Evolutionary conservation across 2,113 vertebrate species (phyloP).

Genomic region (Nycticorax nycticorax): DNA sequence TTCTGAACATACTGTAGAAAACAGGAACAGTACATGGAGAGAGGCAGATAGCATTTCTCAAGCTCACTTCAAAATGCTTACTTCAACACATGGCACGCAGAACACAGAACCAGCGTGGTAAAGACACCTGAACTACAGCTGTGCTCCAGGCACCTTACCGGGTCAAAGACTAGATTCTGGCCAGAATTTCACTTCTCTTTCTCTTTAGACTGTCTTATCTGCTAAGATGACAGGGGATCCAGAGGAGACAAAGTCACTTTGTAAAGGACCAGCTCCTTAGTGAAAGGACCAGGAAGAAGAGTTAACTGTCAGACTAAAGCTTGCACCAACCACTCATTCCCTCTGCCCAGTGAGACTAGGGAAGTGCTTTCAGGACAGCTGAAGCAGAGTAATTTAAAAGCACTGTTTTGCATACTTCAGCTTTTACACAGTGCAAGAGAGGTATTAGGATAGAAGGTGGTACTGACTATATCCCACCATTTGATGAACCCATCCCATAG

Average conservation of each 20-base stretch:
- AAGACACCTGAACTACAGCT: background rate
- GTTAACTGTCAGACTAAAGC: background rate
- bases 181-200: background rate
- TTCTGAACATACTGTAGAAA: background rate
- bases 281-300: background rate
- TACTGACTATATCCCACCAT: background rate
- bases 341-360: too few relatives aligned
- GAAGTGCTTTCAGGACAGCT: background rate
- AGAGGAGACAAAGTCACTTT: background rate
- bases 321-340: background rate
- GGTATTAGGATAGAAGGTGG: background rate
- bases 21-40: background rate
- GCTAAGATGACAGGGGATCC: background rate
- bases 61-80: background rate
- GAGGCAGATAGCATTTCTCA: background rate
- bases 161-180: background rate
- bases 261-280: background rate
- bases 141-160: background rate
- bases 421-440: background rate
- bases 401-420: background rate
- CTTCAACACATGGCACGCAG: background rate
- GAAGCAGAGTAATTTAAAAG: background rate
- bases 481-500: background rate
- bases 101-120: background rate
- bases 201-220: background rate